These are phyloP conservation scores for Hippotragus niger DNA, from an alignment of 2,113 vertebrate genomes.

Conservation along the genomic window DNA sequence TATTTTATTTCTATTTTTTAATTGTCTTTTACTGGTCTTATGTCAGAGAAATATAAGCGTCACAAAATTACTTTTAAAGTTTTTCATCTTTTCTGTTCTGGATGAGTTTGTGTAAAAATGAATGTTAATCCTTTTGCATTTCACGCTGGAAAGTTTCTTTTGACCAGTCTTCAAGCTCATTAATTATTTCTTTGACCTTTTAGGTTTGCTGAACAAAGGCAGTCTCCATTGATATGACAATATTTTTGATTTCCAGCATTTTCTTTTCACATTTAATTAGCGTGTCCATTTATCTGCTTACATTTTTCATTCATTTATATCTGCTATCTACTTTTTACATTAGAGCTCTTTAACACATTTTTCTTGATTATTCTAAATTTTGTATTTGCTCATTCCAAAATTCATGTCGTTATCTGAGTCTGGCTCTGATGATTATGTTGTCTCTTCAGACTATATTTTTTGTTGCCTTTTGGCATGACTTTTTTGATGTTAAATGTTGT, in stretches of 20 bases:
- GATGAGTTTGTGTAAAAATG: neutral
- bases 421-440: neutral
- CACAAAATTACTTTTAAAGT: neutral
- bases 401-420: neutral
- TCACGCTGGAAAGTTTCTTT: neutral
- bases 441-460: neutral
- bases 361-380: neutral
- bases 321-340: neutral
- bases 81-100: neutral
- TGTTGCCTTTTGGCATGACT: neutral
- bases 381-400: neutral
- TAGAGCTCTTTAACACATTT: neutral
- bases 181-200: neutral
- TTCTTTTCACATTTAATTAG: neutral
- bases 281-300: neutral
- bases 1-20: neutral
- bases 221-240: neutral
- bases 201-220: neutral
- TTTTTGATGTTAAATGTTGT: neutral
- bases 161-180: neutral
- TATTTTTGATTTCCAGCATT: neutral
- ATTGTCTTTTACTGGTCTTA: neutral
- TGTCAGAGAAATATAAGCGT: neutral
- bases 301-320: neutral
- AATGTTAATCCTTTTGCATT: neutral